Evolutionary conservation across 2,113 vertebrate species (phyloP).

Genomic region (Dromas ardeola): DNA sequence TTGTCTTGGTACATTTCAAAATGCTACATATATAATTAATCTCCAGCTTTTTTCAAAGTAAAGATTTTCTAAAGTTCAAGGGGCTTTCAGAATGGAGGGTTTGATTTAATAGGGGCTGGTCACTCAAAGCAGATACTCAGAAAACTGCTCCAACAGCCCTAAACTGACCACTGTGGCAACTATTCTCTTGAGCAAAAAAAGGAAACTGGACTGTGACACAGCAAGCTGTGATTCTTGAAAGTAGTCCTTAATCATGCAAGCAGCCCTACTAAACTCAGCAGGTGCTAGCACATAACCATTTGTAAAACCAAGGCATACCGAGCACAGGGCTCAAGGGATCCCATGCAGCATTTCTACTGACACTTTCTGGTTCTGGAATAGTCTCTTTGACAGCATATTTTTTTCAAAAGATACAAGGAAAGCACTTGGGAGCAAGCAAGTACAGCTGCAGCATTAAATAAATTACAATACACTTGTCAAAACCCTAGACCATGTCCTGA

Average conservation of each 20-base stretch:
- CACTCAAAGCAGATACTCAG: not conserved
- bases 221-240: not conserved
- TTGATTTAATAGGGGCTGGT: not conserved
- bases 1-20: not conserved
- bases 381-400: not conserved
- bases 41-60: not conserved
- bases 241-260: not conserved
- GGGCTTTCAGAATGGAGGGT: not conserved
- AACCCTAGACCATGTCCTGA: not conserved
- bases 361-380: not conserved
- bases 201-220: not conserved
- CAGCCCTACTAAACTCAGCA: not conserved
- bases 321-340: not conserved
- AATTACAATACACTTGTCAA: not conserved
- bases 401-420: not conserved
- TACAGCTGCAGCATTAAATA: not conserved
- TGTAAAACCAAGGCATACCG: not conserved
- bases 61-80: not conserved
- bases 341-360: not conserved
- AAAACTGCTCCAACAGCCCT: not conserved
- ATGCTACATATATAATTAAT: not conserved
- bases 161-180: not conserved
- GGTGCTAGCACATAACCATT: not conserved
- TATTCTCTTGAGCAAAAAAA: not conserved
- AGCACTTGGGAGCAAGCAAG: not conserved